Percentiles rank a stretch among this genome's conserved stretches.
These are phyloP conservation scores for Nycteola revayana DNA, from an alignment of 2,888 invertebrate genomes.

Conservation along the genomic window DNA sequence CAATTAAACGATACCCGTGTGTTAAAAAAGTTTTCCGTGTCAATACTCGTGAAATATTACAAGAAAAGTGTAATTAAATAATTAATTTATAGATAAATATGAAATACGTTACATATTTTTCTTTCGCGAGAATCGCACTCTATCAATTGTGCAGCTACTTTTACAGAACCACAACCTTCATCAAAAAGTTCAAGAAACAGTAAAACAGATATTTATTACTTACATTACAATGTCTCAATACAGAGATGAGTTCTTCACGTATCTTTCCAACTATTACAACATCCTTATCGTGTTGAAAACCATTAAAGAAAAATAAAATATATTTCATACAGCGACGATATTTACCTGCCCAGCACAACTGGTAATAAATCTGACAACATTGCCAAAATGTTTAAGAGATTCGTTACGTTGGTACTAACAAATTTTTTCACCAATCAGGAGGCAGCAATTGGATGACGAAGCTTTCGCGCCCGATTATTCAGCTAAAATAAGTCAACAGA, in stretches of 20 bases:
- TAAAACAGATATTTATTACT: constrained; percentile 50
- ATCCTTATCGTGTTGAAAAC: constrained; percentile 54
- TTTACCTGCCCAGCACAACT: constrained; percentile 77
- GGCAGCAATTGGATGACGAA: constrained; percentile 53
- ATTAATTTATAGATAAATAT: constrained; percentile 18
- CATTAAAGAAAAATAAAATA: constrained; percentile 72
- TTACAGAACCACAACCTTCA: constrained; percentile 75
- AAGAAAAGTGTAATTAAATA: constrained; percentile 18
- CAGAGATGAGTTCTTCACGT: constrained; percentile 41
- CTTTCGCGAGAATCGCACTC: constrained; percentile 69
- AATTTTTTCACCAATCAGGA: constrained; percentile 59
- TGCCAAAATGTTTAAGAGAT: constrained; percentile 55
- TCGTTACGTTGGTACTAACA: constrained; percentile 64
- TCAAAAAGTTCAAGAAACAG: constrained; percentile 74
- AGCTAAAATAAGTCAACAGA: constrained; percentile 55
- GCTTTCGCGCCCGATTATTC: constrained; percentile 74
- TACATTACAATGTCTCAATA: constrained; percentile 47
- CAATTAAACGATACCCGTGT: constrained; percentile 30
- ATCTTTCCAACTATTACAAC: constrained; percentile 50
- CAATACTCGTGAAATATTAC: constrained; percentile 16
- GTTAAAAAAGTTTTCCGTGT: constrained; percentile 34
- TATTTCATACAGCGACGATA: constrained; percentile 64
- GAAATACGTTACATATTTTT: constrained; percentile 52
- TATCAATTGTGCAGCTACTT: constrained; percentile 77
- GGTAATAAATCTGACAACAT: constrained; percentile 78